Evolutionary conservation across 2,113 vertebrate species (phyloP), one percentile per base, ranked within the genome.

Genomic region (Cochlearius cochlearius): DNA sequence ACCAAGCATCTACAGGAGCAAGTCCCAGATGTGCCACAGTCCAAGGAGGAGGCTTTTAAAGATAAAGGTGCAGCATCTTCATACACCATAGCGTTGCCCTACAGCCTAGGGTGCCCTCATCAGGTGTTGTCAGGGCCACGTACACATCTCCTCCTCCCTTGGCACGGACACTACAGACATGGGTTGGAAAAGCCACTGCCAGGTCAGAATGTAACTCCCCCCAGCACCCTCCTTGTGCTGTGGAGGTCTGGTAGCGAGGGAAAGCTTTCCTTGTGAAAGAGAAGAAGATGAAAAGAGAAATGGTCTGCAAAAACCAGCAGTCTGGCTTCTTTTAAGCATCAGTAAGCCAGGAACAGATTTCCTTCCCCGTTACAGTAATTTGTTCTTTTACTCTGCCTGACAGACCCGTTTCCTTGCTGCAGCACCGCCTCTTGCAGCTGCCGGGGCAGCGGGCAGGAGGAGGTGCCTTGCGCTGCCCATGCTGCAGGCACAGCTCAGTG

Each of bases 341-440:
- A 53, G 34, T 36, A 69, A 77, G 15, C 12, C 50, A 74, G 45
- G 41, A 85, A n/a, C 7, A 59, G 26, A 64, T 45, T 86, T 62
- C 17, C 27, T 36, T 60, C 30, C 20, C 19, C 34, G 12, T 19
- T 17, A 26, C 6, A 30, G 27, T 39, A 36, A 74, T 50, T 11
- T 71, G 22, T 2, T 7, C 21, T 89, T 90, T 53, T 7, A 43
- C 10, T 38, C 27, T n/a, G 19, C 38, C 55, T 76, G 39, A 59
- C 45, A 93, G 69, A 74, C 3, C 27, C 34, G 1, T 62, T 66
- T 84, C 39, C 53, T 68, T 6, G 1, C 15, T 1, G 2, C 72
- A 72, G 67, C 75, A 27, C 15, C 0, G 0, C 18, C 43, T 45
- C 76, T 76, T 1, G 0, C 72, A 83, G 80, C 41, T 50, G n/a